Percentiles rank a stretch among this genome's conserved stretches.
These are phyloP conservation scores for Rhabdomys pumilio DNA, from an alignment of 2,797 vertebrate species.

Conservation along the genomic window DNA sequence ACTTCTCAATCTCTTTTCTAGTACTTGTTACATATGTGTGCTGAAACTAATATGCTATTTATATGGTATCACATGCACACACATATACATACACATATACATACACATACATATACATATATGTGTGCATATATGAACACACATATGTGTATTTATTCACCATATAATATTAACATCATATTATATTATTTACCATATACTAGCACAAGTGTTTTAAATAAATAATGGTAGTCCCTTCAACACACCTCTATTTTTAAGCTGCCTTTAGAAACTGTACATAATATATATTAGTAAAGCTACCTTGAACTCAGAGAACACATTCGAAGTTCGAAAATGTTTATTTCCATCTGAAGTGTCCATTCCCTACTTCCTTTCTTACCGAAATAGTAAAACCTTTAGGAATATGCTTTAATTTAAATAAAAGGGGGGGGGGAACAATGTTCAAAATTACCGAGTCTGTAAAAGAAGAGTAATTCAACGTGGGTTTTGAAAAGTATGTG, in stretches of 20 bases:
- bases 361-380: background rate
- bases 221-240: background rate
- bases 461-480: background rate
- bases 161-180: no score
- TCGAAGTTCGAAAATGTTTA: background rate
- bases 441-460: background rate
- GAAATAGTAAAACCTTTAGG: background rate
- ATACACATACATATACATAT: background rate
- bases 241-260: background rate
- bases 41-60: background rate
- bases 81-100: background rate
- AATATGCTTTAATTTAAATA: background rate
- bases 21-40: background rate
- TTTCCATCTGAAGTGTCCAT: background rate
- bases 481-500: background rate
- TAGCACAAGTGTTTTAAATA: background rate
- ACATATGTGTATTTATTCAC: no score
- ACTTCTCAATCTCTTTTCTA: constrained; percentile 35
- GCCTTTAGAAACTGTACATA: background rate
- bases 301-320: background rate
- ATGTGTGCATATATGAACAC: background rate
- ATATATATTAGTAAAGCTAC: background rate
- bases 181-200: no score
- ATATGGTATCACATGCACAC: background rate
- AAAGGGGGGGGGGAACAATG: background rate